Evolutionary conservation across 2,797 vertebrate species (phyloP), one percentile per base, ranked within the genome.

Genomic region (Hydrolagus colliei): DNA sequence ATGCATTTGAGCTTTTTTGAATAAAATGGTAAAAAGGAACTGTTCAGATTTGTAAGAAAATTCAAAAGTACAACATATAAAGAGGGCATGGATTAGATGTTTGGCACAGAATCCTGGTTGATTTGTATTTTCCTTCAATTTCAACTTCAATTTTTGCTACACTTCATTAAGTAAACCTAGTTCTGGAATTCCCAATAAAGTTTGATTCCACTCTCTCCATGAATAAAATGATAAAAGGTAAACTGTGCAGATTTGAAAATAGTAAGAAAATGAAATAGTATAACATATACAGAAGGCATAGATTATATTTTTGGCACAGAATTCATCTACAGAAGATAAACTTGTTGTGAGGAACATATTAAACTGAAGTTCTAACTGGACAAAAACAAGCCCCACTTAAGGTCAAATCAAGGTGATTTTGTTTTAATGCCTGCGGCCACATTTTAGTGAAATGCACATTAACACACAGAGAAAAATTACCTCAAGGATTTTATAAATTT

Each of bases 341-440:
- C 35, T 67, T 20, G 10, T 20, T 82, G 63, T 82, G 32, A 14
- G 20, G 52, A 68, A 84, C 4, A 35, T 63, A 84, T 32, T 68
- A 65, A 84, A 41, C 61, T 84, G 65, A 84, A 67, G 32, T 84
- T 63, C 71, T 84, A 65, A 65, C 79, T 84, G 79, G 63, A 71
- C 32, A 11, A 32, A 52, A 84, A 84, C 67, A 63, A 68, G 62
- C 35, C 65, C 65, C 10, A 11, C 41, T 18, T 18, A 82, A 84
- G 65, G 16, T 84, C 18, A 1, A 18, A 84, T 84, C n/a, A 9
- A 68, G 65, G 27, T 80, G 32, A 13, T 80, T 65, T 16, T 82
- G 32, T 67, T 76, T 41, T 65, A 9, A 80, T 59, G 59, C 14
- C 22, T 61, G 32, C 6, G 9, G 9, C 63, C 16, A 71, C 9